phyloP scores from a whole-genome alignment of 2,888 invertebrate species.

The Mythimna albipuncta region DNA sequence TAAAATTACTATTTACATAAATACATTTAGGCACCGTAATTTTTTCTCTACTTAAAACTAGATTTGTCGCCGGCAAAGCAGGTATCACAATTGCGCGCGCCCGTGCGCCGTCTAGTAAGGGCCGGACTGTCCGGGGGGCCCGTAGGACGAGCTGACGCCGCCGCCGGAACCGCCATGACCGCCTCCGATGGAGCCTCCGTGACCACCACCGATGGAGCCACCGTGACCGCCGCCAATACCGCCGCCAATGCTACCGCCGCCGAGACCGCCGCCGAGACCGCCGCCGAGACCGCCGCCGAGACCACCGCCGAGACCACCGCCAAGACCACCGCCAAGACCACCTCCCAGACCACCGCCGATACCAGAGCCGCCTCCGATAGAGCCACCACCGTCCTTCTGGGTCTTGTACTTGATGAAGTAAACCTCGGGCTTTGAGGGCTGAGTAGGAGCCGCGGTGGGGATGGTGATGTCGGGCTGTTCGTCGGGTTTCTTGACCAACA shows the following conservation, averaged over 20 bases:
- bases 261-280: constrained; percentile 64
- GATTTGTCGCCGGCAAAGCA: constrained; percentile 88
- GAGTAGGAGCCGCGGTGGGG: constrained; percentile 93
- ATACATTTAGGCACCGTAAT: constrained; percentile 91
- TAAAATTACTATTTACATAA: constrained; percentile 91
- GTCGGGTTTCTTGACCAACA: constrained; percentile 95
- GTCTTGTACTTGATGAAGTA: constrained; percentile 97
- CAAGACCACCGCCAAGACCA: constrained; percentile 71
- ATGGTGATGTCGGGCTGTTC: constrained; percentile 95
- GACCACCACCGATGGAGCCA: constrained; percentile 75
- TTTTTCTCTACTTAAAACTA: constrained; percentile 90
- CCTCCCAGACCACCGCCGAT: constrained; percentile 72
- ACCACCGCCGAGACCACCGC: constrained; percentile 65
- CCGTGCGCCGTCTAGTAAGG: constrained; percentile 90
- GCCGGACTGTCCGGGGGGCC: constrained; percentile 93
- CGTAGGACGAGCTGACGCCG: constrained; percentile 91
- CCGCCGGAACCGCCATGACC: constrained; percentile 75
- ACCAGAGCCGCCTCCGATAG: constrained; percentile 72
- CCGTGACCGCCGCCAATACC: constrained; percentile 69
- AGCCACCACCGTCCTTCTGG: constrained; percentile 89
- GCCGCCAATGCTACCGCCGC: constrained; percentile 67
- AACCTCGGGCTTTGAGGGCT: constrained; percentile 95
- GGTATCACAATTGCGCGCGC: constrained; percentile 88
- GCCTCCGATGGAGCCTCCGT: constrained; percentile 75
- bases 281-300: constrained; percentile 64